Conservation (phyloP, 2,888 invertebrate genomes). For the Ommatoiulus sabulosus region DNA sequence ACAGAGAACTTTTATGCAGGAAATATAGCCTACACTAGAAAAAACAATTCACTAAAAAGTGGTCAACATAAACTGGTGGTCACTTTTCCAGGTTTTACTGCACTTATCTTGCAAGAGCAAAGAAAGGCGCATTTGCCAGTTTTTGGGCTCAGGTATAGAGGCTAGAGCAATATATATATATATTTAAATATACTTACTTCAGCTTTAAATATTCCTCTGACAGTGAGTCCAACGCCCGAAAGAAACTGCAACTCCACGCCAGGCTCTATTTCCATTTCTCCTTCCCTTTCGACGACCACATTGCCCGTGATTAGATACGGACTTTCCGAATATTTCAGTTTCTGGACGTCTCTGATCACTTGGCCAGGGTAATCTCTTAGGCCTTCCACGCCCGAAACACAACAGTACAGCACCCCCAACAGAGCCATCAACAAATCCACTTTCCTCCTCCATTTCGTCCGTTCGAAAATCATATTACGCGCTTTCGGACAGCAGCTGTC, state of each 20-base stretch:
- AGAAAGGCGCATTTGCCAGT: too few relatives aligned
- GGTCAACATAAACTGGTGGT: too few relatives aligned
- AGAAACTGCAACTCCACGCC: conserved; percentile 91
- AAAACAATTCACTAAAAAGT: too few relatives aligned
- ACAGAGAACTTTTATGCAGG: too few relatives aligned
- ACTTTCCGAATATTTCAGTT: conserved; percentile 46
- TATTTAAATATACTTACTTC: conserved; percentile 77
- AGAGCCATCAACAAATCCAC: not conserved
- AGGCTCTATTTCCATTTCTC: conserved; percentile 85
- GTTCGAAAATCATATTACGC: too few relatives aligned
- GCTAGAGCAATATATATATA: too few relatives aligned
- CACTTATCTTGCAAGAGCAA: too few relatives aligned
- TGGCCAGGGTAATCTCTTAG: conserved; percentile 34
- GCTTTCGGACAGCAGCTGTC: too few relatives aligned
- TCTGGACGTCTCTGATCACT: conserved; percentile 41
- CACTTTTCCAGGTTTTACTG: too few relatives aligned
- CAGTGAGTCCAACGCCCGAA: conserved; percentile 92
- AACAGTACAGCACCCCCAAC: not conserved
- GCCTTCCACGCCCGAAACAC: not conserved
- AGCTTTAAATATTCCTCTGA: conserved; percentile 88
- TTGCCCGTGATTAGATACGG: conserved; percentile 83
- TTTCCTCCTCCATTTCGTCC: conserved; percentile 37
- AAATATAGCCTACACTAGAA: too few relatives aligned
- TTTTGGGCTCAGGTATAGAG: too few relatives aligned
- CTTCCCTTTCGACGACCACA: conserved; percentile 81